Conservation (phyloP, 2,113 vertebrate species). For the Numida meleagris region DNA sequence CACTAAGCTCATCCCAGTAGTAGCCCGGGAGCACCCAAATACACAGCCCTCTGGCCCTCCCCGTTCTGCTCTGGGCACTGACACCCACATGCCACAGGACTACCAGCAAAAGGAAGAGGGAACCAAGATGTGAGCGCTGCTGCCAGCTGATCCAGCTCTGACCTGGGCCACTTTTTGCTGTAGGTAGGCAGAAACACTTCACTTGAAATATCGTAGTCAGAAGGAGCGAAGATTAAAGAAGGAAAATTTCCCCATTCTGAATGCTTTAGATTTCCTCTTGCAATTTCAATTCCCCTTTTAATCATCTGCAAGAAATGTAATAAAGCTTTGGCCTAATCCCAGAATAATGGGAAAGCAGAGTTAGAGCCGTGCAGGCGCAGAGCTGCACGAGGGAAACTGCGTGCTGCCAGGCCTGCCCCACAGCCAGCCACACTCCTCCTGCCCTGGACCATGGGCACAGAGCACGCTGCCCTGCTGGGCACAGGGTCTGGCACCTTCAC, state of each 20-base stretch:
- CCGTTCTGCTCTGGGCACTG: neutral
- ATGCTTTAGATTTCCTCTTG: neutral
- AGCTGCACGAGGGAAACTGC: neutral
- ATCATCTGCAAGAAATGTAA: neutral
- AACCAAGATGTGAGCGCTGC: neutral
- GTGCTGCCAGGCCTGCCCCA: neutral
- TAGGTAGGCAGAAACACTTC: neutral
- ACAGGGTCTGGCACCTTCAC: neutral
- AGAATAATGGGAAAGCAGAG: neutral
- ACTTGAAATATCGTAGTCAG: neutral
- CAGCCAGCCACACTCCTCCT: neutral
- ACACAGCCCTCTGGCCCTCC: neutral
- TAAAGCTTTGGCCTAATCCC: neutral
- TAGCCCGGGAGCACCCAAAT: neutral
- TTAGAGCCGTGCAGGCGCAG: fast-evolving
- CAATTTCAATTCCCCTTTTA: neutral
- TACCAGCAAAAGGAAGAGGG: neutral
- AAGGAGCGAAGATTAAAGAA: neutral
- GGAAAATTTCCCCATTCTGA: neutral
- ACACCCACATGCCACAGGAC: neutral
- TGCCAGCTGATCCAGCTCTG: neutral
- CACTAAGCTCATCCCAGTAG: neutral
- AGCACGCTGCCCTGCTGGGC: fast-evolving
- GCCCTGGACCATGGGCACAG: fast-evolving
- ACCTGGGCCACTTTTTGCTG: neutral